Evolutionary conservation across 2,797 vertebrate species (phyloP).

Genomic region (Onychomys leucogaster): DNA sequence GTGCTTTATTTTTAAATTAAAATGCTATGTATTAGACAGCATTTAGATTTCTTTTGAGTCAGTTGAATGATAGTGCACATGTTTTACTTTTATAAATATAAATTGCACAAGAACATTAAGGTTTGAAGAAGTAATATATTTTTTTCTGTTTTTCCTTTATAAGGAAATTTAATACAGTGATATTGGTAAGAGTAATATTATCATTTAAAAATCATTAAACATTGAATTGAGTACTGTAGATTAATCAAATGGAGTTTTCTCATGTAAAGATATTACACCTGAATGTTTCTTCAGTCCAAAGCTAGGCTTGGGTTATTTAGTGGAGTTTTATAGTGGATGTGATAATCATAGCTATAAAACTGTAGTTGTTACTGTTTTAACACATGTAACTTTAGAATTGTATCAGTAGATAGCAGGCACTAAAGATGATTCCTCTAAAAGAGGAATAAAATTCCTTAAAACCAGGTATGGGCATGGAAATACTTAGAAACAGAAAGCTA

Average conservation of each 20-base stretch:
- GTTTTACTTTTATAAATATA: neutral
- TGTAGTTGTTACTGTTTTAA: neutral
- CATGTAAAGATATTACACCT: neutral
- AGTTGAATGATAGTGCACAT: neutral
- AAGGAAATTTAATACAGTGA: neutral
- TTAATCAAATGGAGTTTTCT: conserved; percentile 37
- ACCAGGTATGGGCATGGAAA: neutral
- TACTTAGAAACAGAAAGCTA: neutral
- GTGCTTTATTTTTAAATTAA: conserved; percentile 39
- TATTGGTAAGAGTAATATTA: neutral
- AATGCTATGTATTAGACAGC: neutral
- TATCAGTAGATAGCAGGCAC: neutral
- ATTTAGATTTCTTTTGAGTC: conserved; percentile 35
- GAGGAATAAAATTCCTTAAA: conserved; percentile 13
- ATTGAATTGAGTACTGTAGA: neutral
- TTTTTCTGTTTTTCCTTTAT: neutral
- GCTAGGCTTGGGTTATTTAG: neutral
- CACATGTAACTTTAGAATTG: conserved; percentile 9
- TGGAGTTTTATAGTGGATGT: conserved; percentile 10
- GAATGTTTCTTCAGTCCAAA: conserved; percentile 35
- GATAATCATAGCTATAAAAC: neutral
- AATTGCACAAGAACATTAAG: conserved; percentile 9
- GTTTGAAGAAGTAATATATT: conserved; percentile 35
- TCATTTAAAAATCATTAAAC: neutral
- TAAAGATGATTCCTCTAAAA: conserved; percentile 17